These are phyloP conservation scores for Hetaerina titia DNA, from an alignment of 2,888 invertebrate species.

Conservation along the genomic window DNA sequence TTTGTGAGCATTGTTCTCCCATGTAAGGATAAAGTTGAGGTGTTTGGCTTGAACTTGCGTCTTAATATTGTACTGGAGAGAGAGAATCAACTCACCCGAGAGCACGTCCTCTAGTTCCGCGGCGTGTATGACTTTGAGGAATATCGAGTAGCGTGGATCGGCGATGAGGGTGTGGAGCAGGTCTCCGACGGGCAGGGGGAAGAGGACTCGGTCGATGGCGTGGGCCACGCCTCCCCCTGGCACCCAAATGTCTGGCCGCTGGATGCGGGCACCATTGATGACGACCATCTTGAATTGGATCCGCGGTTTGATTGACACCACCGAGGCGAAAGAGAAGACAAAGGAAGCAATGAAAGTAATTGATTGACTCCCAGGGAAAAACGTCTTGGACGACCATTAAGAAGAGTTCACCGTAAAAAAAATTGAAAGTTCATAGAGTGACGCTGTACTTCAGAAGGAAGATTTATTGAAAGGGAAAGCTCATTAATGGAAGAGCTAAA, in stretches of 20 bases:
- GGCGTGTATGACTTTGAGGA: conserved; percentile 86
- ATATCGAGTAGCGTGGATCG: conserved; percentile 89
- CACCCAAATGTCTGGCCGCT: conserved; percentile 89
- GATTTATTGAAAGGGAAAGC: no score
- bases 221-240: conserved; percentile 94
- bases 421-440: no score
- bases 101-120: conserved; percentile 89
- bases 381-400: neutral
- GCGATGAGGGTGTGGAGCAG: conserved; percentile 91
- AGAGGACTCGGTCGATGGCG: conserved; percentile 92
- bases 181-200: conserved; percentile 93
- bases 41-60: no score
- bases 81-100: conserved; percentile 71
- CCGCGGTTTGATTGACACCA: neutral
- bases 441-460: no score
- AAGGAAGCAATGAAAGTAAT: neutral
- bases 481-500: no score
- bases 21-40: no score
- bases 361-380: neutral
- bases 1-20: no score
- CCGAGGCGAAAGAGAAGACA: neutral
- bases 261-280: conserved; percentile 92
- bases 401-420: no score
- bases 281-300: conserved; percentile 83
- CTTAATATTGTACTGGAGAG: neutral